These are phyloP conservation scores for Amblyornis subalaris DNA, from an alignment of 2,113 vertebrate genomes.

Conservation along the genomic window DNA sequence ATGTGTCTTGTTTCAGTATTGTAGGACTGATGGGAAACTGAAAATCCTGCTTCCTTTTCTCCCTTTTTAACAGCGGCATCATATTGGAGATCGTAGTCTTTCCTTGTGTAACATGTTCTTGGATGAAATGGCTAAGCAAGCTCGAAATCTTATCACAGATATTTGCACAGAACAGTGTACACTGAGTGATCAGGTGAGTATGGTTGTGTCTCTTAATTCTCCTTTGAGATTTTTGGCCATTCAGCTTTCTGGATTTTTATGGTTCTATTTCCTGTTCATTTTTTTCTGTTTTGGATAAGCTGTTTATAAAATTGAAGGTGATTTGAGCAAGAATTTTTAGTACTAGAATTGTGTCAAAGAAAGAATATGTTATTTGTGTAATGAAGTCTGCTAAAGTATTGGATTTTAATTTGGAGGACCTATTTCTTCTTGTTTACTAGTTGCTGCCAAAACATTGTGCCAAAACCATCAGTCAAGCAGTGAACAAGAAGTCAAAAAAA, in stretches of 20 bases:
- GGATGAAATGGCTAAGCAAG: slow-evolving; percentile 99
- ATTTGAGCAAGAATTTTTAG: neutral
- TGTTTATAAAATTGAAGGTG: neutral
- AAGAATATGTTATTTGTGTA: neutral
- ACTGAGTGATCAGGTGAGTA: slow-evolving; percentile 93
- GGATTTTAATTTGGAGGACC: neutral
- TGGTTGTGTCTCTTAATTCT: neutral
- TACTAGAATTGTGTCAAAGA: neutral
- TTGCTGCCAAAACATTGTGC: slow-evolving; percentile 98
- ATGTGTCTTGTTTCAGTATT: neutral
- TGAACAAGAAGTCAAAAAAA: slow-evolving; percentile 98
- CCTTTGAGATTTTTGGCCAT: neutral
- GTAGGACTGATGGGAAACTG: neutral
- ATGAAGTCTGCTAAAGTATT: neutral
- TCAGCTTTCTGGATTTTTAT: neutral
- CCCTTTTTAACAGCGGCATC: slow-evolving; percentile 81
- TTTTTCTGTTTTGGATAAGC: neutral
- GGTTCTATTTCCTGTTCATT: neutral
- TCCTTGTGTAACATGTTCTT: slow-evolving; percentile 99
- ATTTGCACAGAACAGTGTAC: slow-evolving; percentile 99
- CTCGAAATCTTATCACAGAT: slow-evolving; percentile 96
- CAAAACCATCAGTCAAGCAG: slow-evolving; percentile 99
- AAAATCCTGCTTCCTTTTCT: neutral
- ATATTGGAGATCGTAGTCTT: slow-evolving; percentile 96
- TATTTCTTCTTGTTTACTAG: slow-evolving; percentile 63